Evolutionary conservation across 2,888 invertebrate species (phyloP), one percentile per base, ranked within the genome.

Genomic region (Dolichopus griseipennis): DNA sequence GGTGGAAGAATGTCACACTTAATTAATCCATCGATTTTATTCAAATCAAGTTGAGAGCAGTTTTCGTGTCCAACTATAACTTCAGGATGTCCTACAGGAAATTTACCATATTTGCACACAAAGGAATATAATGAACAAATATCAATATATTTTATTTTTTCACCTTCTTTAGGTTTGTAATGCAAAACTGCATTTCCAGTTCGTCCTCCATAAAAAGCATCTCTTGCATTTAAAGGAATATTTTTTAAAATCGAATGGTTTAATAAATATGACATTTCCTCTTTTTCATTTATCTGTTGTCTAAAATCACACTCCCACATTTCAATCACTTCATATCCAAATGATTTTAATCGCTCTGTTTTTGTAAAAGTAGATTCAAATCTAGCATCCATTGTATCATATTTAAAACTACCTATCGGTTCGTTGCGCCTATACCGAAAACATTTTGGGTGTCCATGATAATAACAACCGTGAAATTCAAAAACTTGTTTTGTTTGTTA

Each of bases 81-180:
- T 64, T 64, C 21, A 0, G 65, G 69, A 21, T 69, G 34, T 4
- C 64, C 33, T 33, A 70, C 22, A 1, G 68, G 66, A 34, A 67
- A 34, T 67, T 72, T 73, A 8, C 72, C 72, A 62, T 73, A 72
- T 67, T 77, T 77, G 67, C 71, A 74, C 8, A 75, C 70, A 27
- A 41, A 76, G 0, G 77, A 76, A 67, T 78, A 76, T 10, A 76
- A 52, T 0, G 73, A 73, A 71, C 75, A 73, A 0, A 75, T 71
- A 67, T 75, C 75, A 1, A 72, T 64, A 67, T 76, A 21, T 76
- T 75, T 70, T 27, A 27, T 27, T 2, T 27, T 27, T 2, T 27
- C 27, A 4, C 27, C 27, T 27, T 27, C 27, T 27, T 27, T 27
- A 27, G 27, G 3, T 27, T 27, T 27, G 5, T 27, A 27, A 27